These are phyloP conservation scores for Mythimna vitellina DNA, from an alignment of 2,888 invertebrate genomes.

Conservation along the genomic window DNA sequence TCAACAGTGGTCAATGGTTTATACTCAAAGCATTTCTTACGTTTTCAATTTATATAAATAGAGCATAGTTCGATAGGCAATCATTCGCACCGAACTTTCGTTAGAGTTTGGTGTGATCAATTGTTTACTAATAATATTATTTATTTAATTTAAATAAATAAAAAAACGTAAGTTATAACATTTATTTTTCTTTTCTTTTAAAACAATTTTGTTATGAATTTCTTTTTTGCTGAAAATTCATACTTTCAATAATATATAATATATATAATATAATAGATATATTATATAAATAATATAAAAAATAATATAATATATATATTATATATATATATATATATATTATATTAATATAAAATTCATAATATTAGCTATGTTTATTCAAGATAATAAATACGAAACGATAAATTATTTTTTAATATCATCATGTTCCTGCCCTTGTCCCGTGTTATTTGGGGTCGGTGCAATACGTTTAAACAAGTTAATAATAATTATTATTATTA, in stretches of 20 bases:
- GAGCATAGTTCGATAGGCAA: not conserved
- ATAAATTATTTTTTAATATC: not conserved
- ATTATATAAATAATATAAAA: too few relatives aligned
- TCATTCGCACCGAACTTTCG: conserved; percentile 2
- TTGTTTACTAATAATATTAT: not conserved
- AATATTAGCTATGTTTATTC: not conserved
- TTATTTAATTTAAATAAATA: conserved; percentile 1
- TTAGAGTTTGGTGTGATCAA: not conserved
- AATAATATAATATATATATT: too few relatives aligned
- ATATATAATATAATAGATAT: too few relatives aligned
- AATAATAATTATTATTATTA: too few relatives aligned
- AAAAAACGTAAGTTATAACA: not conserved
- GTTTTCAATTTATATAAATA: conserved; percentile 6
- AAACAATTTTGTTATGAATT: not conserved
- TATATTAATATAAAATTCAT: too few relatives aligned
- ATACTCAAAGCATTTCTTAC: not conserved
- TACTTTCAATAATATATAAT: too few relatives aligned
- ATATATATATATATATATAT: too few relatives aligned
- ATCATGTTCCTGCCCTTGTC: too few relatives aligned
- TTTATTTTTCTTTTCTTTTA: not conserved
- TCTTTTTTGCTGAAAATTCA: not conserved
- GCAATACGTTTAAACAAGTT: too few relatives aligned
- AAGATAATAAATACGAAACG: not conserved
- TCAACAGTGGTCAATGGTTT: not conserved
- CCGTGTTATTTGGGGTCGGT: too few relatives aligned